phyloP scores from a whole-genome alignment of 2,888 invertebrate genomes.

The Ischnus inquisitorius region DNA sequence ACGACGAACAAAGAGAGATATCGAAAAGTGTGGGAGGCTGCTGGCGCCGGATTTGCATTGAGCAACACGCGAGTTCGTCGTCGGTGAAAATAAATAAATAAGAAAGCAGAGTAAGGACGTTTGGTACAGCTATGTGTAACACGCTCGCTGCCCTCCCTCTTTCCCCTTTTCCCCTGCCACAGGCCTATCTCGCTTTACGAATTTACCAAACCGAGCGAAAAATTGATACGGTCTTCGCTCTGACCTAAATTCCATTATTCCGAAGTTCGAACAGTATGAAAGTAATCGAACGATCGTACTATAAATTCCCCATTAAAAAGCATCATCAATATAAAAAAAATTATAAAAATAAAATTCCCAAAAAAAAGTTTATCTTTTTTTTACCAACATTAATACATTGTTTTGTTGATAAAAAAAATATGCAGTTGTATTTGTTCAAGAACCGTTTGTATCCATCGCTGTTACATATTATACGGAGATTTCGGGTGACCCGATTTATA shows the following conservation, averaged over 20 bases:
- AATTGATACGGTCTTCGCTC: conserved; percentile 39
- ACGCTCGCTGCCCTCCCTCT: neutral
- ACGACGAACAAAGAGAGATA: conserved; percentile 84
- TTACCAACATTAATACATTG: neutral
- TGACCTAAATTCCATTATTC: conserved; percentile 56
- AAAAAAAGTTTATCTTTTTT: neutral
- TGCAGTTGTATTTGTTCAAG: neutral
- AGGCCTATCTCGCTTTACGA: neutral
- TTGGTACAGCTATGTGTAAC: conserved; percentile 35
- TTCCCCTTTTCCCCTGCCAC: too few relatives aligned
- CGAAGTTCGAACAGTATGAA: conserved; percentile 35
- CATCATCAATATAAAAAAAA: neutral
- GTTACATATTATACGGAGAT: conserved; percentile 43
- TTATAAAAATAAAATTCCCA: neutral
- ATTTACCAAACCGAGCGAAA: conserved; percentile 41
- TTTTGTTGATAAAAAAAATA: neutral
- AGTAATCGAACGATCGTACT: conserved; percentile 23
- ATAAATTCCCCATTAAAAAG: neutral
- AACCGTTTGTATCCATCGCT: conserved; percentile 48
- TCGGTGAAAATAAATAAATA: conserved; percentile 46
- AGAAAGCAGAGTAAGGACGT: conserved; percentile 68
- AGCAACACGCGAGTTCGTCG: conserved; percentile 56
- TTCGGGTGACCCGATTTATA: conserved; percentile 45
- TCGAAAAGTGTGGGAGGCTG: conserved; percentile 66
- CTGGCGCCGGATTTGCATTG: conserved; percentile 69